Evolutionary conservation across 1,140 invertebrate species (phyloP), one percentile per base, ranked within the genome.

Genomic region (Drosophila tani): DNA sequence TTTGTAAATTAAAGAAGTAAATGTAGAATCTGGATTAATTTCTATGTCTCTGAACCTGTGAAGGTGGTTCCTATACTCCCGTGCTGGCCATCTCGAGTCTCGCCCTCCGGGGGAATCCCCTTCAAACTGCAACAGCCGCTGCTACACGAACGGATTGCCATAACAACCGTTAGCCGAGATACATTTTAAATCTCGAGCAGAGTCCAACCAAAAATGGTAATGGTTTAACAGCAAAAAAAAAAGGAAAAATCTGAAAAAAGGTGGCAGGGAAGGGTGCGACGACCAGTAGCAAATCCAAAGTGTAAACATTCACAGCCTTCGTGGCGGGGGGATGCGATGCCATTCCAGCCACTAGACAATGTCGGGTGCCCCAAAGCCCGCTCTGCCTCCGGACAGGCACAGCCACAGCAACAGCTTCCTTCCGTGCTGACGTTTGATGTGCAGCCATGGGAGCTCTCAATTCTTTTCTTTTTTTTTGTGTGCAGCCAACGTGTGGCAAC

Each of bases 271-370:
- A 69, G 53, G 19, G 55, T 64, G 73, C 66, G 65, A 74, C 71
- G 81, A 83, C 80, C 84, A 90, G 69, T 50, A 79, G 63, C 85
- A 88, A 88, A 88, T 88, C 84, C 81, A 88, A 84, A 88, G 84
- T 88, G 84, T 88, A 88, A 88, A 88, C 84, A 88, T 88, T 88
- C 84, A 90, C 85, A 88, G 84, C 85, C 84, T 83, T 62, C 79
- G 64, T 77, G 62, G 50, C 27, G 24, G 32, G 21, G 17, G 27
- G 29, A 15, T 64, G 58, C 35, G 32, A 12, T 29, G 45, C 35
- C n/a, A 56, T 35, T 17, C 35, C 24, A 24, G 64, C 19, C 38
- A 47, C 32, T 55, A 77, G 59, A 68, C 71, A 75, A 81, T 77
- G 73, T 47, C 29, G 62, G 47, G 21, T 53, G 69, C 32, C 59